Base-by-base conservation (phyloP, 2,888 invertebrate species). In the Ectobius pallidus region DNA sequence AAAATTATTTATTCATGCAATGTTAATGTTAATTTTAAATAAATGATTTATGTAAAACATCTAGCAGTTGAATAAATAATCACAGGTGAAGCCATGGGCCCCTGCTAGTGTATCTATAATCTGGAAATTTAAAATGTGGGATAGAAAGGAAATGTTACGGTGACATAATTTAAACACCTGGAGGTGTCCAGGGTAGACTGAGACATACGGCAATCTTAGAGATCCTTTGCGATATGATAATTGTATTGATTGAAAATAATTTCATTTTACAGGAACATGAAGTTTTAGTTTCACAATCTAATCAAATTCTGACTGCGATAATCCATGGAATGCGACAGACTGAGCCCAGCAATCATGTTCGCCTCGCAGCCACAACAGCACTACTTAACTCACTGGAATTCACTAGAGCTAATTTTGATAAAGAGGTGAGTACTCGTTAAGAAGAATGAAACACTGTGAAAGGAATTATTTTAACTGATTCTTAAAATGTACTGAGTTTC, bases 291-390 rank as follows among this genome's bases (percentile, higher is more conserved):
- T 86, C 92, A 73, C 96, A 97, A 82, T 95, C 97, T 32, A 99
- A 99, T 85, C 93, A 94, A 79, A 99, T 99, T 79, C 87, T 99
- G 71, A 99, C 99, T 25, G 99, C 99, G 22, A 99, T 99, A 78
- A 96, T 99, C 70, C 96, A 98, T 84, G 99, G 99, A 16, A 99
- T 99, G 99, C 90, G 97, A 77, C 93, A 93, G 78, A 92, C 92
- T 73, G 97, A 97, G 82, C 91, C 95, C 0, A 96, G 96, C 81
- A 93, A 92, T 82, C 93, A 98, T 84, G 99, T 99, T 3, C 89
- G 96, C 75, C 86, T 98, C 69, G 99, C 99, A 52, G 99, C 99
- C 27, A 99, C 98, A 6, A 97, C 93, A 78, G 99, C 99, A 2
- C 87, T 99, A 32, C 88, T 95, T 65, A 99, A 99, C 84, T 99